Conservation (phyloP, 2,888 invertebrate species). For the Drosophila mulleri region DNA sequence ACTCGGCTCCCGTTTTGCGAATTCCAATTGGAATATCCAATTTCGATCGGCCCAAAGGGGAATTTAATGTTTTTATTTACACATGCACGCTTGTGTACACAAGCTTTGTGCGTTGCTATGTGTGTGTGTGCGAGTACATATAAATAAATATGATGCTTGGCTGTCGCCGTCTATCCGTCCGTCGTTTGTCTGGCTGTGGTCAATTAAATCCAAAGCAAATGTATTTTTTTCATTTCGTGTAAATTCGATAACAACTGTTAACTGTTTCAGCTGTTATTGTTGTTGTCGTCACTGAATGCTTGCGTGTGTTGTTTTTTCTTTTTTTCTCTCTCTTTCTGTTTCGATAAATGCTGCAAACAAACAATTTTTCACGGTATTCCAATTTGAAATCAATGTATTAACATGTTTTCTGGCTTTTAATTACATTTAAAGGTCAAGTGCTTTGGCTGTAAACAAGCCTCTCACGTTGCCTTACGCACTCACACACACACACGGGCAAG, state of each 20-base stretch:
- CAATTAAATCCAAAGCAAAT: slow-evolving; percentile 73
- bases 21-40: slow-evolving; percentile 63
- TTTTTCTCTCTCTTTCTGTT: not conserved
- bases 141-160: slow-evolving; percentile 56
- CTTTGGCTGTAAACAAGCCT: slow-evolving; percentile 61
- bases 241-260: slow-evolving; percentile 64
- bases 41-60: slow-evolving; percentile 35
- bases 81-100: slow-evolving; percentile 37
- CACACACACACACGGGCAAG: slow-evolving; percentile 9
- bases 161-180: slow-evolving; percentile 12
- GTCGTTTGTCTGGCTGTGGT: slow-evolving; percentile 42
- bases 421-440: slow-evolving; percentile 79
- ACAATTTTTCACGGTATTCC: slow-evolving; percentile 18
- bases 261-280: slow-evolving; percentile 15
- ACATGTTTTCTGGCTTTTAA: slow-evolving; percentile 71
- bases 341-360: slow-evolving; percentile 14
- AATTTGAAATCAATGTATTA: slow-evolving; percentile 46
- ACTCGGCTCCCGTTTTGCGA: slow-evolving; percentile 38
- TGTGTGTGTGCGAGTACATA: slow-evolving; percentile 27
- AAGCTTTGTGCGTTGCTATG: slow-evolving; percentile 9
- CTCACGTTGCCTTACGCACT: slow-evolving; percentile 60
- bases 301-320: not conserved
- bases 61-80: slow-evolving; percentile 74
- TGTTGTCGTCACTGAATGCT: not conserved
- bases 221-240: slow-evolving; percentile 42